Evolutionary conservation across 2,888 invertebrate species (phyloP).

Genomic region (Achlya flavicornis): DNA sequence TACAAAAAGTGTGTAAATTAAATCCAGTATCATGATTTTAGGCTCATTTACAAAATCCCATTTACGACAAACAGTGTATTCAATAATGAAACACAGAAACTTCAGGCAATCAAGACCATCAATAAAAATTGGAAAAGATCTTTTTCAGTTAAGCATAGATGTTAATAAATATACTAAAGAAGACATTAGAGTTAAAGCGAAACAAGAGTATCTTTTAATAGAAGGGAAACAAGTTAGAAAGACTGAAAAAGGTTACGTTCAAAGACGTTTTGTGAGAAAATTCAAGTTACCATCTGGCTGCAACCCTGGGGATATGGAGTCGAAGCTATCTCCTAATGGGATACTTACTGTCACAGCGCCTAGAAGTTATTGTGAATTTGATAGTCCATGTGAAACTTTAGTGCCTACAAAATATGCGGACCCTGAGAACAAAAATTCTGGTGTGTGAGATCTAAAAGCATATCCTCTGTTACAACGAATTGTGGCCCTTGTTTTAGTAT

Average conservation of each 20-base stretch:
- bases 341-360: conserved; percentile 61
- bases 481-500: not conserved
- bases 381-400: conserved; percentile 49
- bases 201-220: conserved; percentile 62
- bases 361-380: conserved; percentile 44
- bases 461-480: not conserved
- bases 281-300: conserved; percentile 69
- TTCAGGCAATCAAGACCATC: conserved; percentile 50
- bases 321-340: conserved; percentile 57
- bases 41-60: conserved; percentile 27
- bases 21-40: conserved; percentile 24
- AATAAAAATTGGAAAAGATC: conserved; percentile 59
- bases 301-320: conserved; percentile 49
- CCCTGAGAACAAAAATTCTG: conserved; percentile 11
- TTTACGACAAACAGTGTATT: conserved; percentile 34
- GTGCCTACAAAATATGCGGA: conserved; percentile 43
- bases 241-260: conserved; percentile 51
- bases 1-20: conserved; percentile 17
- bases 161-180: conserved; percentile 61
- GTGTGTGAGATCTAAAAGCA: too few relatives aligned
- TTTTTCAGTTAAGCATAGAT: conserved; percentile 64
- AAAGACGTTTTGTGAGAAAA: conserved; percentile 63
- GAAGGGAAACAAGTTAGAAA: conserved; percentile 73
- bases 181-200: conserved; percentile 66
- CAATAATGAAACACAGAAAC: conserved; percentile 37